phyloP scores from a whole-genome alignment of 2,888 invertebrate species.

The Cryptosula pallasiana region DNA sequence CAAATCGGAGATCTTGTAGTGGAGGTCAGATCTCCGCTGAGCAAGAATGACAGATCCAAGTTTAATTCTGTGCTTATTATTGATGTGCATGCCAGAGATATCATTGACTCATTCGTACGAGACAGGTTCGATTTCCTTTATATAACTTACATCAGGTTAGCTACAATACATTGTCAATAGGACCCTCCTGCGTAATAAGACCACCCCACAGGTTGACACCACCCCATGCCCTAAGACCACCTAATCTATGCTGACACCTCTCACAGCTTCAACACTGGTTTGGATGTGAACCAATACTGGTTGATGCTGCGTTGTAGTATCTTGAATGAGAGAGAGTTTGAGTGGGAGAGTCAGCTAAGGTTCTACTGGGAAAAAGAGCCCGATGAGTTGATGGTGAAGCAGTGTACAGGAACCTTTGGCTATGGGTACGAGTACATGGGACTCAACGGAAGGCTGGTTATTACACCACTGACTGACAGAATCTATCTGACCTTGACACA shows the following conservation, averaged over 20 bases:
- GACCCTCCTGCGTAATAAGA: too few relatives aligned
- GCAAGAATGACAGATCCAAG: conserved; percentile 76
- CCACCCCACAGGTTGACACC: too few relatives aligned
- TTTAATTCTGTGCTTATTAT: conserved; percentile 83
- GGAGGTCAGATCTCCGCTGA: conserved; percentile 64
- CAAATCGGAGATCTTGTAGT: conserved; percentile 80
- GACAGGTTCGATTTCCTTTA: conserved; percentile 56
- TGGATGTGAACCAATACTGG: too few relatives aligned
- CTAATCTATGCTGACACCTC: too few relatives aligned
- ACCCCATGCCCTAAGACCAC: too few relatives aligned
- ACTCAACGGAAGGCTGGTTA: conserved; percentile 79
- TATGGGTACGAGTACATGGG: conserved; percentile 97
- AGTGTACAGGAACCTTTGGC: conserved; percentile 76
- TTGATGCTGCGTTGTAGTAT: conserved; percentile 68
- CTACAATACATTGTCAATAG: too few relatives aligned
- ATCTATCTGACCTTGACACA: conserved; percentile 83
- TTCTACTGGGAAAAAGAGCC: conserved; percentile 82
- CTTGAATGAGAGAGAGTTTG: conserved; percentile 76
- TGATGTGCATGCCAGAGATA: conserved; percentile 86
- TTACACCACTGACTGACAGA: conserved; percentile 85
- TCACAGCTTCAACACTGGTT: too few relatives aligned
- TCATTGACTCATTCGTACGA: conserved; percentile 66
- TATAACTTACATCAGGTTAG: too few relatives aligned
- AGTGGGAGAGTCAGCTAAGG: conserved; percentile 87
- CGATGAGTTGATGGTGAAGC: conserved; percentile 74